Percentiles rank a stretch among this genome's conserved stretches.
Evolutionary conservation across 2,797 vertebrate species (phyloP).

Genomic region (Craterocephalus amniculus): DNA sequence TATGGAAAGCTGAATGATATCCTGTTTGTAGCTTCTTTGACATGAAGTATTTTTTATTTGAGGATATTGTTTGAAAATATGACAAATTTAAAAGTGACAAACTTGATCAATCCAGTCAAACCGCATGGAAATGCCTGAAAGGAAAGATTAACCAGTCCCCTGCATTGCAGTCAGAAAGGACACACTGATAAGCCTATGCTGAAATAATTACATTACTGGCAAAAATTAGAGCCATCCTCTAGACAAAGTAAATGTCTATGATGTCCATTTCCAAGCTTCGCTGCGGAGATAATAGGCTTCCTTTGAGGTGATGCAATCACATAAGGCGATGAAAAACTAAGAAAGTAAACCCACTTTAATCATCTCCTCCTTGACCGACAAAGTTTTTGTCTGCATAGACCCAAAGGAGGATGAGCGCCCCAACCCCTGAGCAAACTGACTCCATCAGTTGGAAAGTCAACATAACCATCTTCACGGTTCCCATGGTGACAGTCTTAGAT

Average conservation of each 20-base stretch:
- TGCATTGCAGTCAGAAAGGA: slow-evolving; percentile 18
- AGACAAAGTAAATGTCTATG: slow-evolving; percentile 30
- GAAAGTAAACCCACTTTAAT: slow-evolving; percentile 44
- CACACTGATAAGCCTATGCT: slow-evolving; percentile 17
- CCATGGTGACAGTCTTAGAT: neutral
- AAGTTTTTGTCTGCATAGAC: slow-evolving; percentile 11
- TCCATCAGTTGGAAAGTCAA: slow-evolving; percentile 3
- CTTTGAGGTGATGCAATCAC: slow-evolving; percentile 49
- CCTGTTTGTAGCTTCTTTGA: neutral
- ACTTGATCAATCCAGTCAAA: slow-evolving; percentile 7
- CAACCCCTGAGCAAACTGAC: slow-evolving; percentile 23
- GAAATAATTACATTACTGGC: slow-evolving; percentile 48
- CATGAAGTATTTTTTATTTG: neutral
- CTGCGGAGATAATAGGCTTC: slow-evolving; percentile 49
- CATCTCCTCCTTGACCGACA: slow-evolving; percentile 18
- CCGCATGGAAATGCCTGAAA: slow-evolving; percentile 18
- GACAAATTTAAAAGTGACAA: neutral
- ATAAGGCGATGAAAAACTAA: slow-evolving; percentile 41
- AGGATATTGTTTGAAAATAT: neutral
- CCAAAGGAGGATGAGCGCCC: slow-evolving; percentile 20
- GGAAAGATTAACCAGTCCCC: slow-evolving; percentile 28
- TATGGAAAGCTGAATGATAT: neutral
- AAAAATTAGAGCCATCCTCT: slow-evolving; percentile 44
- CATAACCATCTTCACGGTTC: slow-evolving; percentile 4
- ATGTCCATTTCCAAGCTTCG: slow-evolving; percentile 22